Evolutionary conservation across 2,797 vertebrate genomes (phyloP), one percentile per base, ranked within the genome.

Genomic region (Lacerta viridis): DNA sequence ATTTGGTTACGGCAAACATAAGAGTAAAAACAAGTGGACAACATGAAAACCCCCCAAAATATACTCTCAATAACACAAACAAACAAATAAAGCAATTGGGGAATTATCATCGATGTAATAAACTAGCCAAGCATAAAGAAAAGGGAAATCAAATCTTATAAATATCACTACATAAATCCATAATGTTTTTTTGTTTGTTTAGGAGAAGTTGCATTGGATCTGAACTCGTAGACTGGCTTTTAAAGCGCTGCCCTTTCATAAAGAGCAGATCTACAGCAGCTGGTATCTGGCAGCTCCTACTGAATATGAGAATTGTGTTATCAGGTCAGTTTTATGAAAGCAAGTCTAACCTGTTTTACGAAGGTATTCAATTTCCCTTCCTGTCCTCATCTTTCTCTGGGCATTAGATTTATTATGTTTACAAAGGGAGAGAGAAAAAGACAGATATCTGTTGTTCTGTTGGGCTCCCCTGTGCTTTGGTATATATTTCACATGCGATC

Each of bases 171-270:
- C 50, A 55, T 55, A 55, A 55, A 55, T 55, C 50, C 50, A 55
- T 55, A 55, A 55, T 64, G 50, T 23, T 2, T 23, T 23, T 64
- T 64, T 64, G 94, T 93, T 96, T 88, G 90, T 88, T 55, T 87
- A 99, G 98, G 96, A 98, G 97, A 87, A 99, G 99, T 95, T 99
- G 98, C 91, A 97, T 99, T 91, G 99, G 99, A 13, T 98, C 98
- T 7, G 98, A 99, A 93, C 97, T 99, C 83, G 99, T 99, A 41
- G 98, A 99, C 96, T 99, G 99, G 99, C 97, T 99, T 88, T 96
- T 99, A 92, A 98, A 99, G 93, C 98, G 98, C 95, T 99, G 99
- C 80, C 97, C 98, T 91, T 98, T 99, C 43, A 98, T 99, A 90
- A 98, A 98, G 91, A 98, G 98, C 96, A 97, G 99, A 97, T 97